Percentiles rank a stretch among this genome's conserved stretches.
Evolutionary conservation across 2,888 invertebrate genomes (phyloP).

Genomic region (Drosophila neutralis): DNA sequence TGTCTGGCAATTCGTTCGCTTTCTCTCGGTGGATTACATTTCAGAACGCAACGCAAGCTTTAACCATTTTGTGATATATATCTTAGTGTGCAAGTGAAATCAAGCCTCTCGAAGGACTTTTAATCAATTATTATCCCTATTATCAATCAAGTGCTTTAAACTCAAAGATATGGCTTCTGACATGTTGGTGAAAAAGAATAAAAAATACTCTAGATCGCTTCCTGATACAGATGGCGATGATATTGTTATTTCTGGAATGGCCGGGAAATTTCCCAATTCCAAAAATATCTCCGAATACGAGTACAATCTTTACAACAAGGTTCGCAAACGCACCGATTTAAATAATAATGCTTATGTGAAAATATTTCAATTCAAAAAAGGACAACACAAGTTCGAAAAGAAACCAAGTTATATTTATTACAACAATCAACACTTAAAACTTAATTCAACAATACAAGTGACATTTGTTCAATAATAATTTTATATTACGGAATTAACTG

Average conservation of each 20-base stretch:
- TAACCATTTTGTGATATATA: constrained; percentile 25
- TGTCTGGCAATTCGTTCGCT: constrained; percentile 79
- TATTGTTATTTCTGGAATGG: constrained; percentile 87
- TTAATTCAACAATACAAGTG: neutral
- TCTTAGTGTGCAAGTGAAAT: constrained; percentile 31
- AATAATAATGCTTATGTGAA: neutral
- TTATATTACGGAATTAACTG: neutral
- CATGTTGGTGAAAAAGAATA: constrained; percentile 58
- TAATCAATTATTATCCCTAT: constrained; percentile 5
- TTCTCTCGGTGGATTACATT: constrained; percentile 42
- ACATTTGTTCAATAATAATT: neutral
- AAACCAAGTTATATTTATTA: neutral
- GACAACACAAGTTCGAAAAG: neutral
- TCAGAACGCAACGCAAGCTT: constrained; percentile 13
- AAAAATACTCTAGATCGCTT: constrained; percentile 78
- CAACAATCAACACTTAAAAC: neutral
- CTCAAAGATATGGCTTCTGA: constrained; percentile 55
- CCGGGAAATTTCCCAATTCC: constrained; percentile 88
- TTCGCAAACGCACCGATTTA: constrained; percentile 59
- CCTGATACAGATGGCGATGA: constrained; percentile 85
- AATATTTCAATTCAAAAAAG: neutral
- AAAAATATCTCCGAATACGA: constrained; percentile 87
- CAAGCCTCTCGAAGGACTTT: constrained; percentile 11
- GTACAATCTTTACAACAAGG: constrained; percentile 87
- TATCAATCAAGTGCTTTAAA: constrained; percentile 24